A percentile compares a stretch with the other conserved stretches of the same genome.
phyloP scores from a whole-genome alignment of 2,797 vertebrate genomes.

The Tangara arthus region DNA sequence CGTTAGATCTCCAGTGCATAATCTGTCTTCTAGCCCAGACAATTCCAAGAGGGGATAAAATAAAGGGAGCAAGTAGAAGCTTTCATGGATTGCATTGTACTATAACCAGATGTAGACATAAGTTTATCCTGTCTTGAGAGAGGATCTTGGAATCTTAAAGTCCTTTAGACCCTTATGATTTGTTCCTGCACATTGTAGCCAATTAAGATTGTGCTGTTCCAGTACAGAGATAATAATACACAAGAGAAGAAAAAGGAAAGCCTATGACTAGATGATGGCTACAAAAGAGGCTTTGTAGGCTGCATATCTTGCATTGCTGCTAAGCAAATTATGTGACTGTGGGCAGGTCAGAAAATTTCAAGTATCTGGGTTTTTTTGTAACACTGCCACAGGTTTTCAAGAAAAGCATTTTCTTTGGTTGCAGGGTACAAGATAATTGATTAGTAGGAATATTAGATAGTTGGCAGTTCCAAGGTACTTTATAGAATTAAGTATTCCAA shows the following conservation, averaged over 20 bases:
- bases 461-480: neutral
- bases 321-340: slow-evolving; percentile 2
- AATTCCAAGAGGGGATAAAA: neutral
- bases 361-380: neutral
- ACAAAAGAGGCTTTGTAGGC: slow-evolving; percentile 30
- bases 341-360: slow-evolving; percentile 43
- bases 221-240: neutral
- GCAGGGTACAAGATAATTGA: neutral
- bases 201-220: neutral
- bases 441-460: neutral
- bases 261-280: neutral
- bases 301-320: slow-evolving; percentile 44
- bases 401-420: neutral
- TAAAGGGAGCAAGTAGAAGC: neutral
- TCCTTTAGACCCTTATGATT: neutral
- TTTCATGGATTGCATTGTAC: neutral
- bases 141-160: neutral
- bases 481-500: neutral
- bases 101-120: neutral
- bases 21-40: neutral
- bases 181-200: neutral
- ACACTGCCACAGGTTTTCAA: neutral
- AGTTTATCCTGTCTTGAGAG: neutral
- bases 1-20: neutral
- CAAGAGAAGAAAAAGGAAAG: neutral